phyloP scores from a whole-genome alignment of 2,113 vertebrate species.

The Pygoscelis adeliae region DNA sequence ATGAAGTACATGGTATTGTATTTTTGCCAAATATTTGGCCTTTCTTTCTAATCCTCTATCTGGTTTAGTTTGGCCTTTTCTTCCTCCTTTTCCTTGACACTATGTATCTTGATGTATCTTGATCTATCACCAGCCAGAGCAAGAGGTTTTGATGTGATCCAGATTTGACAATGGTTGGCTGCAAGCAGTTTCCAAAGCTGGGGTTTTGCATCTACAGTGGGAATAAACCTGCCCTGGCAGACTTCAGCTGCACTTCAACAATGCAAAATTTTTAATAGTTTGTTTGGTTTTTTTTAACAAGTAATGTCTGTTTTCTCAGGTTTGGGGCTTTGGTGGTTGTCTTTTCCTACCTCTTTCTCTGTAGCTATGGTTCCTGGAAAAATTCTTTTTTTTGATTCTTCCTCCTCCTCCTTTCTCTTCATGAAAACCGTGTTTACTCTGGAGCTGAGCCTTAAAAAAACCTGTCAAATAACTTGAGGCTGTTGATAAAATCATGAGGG shows the following conservation, averaged over 20 bases:
- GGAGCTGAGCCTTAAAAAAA: background rate
- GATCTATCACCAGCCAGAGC: background rate
- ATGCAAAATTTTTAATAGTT: background rate
- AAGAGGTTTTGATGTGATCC: background rate
- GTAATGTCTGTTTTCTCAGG: background rate
- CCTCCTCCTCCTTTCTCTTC: background rate
- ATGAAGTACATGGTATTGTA: conserved; percentile 33
- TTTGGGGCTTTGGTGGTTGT: background rate
- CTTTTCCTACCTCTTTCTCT: background rate
- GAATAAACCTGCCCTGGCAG: background rate
- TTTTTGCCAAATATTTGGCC: conserved; percentile 47
- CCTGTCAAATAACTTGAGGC: background rate
- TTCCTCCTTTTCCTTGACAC: conserved; percentile 25
- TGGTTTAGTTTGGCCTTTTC: conserved; percentile 38
- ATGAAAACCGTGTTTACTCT: background rate
- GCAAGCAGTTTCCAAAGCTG: background rate
- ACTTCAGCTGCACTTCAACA: background rate
- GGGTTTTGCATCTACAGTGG: background rate
- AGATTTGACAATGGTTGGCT: background rate
- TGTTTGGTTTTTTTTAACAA: background rate
- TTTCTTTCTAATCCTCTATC: conserved; percentile 29
- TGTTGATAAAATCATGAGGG: background rate
- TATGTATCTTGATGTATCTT: background rate
- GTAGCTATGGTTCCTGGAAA: background rate
- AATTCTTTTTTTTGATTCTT: fast-evolving